Evolutionary conservation across 2,888 invertebrate species (phyloP), one percentile per base, ranked within the genome.

Genomic region (Pristionchus entomophagus): DNA sequence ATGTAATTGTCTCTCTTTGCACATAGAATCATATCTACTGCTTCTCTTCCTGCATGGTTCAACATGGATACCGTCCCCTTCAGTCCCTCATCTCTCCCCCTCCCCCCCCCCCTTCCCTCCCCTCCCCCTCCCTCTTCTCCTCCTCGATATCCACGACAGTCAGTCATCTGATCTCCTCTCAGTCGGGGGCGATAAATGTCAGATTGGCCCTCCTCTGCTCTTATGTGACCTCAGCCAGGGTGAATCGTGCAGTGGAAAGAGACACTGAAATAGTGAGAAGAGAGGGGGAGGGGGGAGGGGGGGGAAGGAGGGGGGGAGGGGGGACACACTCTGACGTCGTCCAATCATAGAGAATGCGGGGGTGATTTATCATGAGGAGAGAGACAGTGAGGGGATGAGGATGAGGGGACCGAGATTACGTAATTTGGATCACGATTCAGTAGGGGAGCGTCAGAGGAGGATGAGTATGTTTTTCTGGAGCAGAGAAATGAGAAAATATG

Each of bases 101-200:
- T 32, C 2, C 32, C 12, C 35, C 65, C 17, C 8, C 32, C 8
- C 35, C 65, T 65, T 65, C 65, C 22, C 26, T n/a, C n/a, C n/a
- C n/a, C n/a, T n/a, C n/a, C n/a, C n/a, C n/a, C 29, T 59, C n/a
- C 59, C n/a, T 59, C 59, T 59, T 59, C n/a, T 26, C 29, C 26
- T 59, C n/a, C n/a, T n/a, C n/a, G n/a, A n/a, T n/a, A n/a, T 35
- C n/a, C 65, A 65, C 65, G 65, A 65, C 65, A 65, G 14, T 32
- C 65, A 35, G 65, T 65, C 65, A 65, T 65, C 35, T 32, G 65
- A 65, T 65, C 35, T 65, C 14, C 45, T 45, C 45, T 6, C 14
- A 45, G 45, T 45, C 14, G 32, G 65, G 65, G 65, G 65, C 65
- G 65, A 65, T 32, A 65, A 65, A 65, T 65, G 65, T 65, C 65